phyloP scores from a whole-genome alignment of 2,113 vertebrate genomes.

The Benitochromis conjunctus region DNA sequence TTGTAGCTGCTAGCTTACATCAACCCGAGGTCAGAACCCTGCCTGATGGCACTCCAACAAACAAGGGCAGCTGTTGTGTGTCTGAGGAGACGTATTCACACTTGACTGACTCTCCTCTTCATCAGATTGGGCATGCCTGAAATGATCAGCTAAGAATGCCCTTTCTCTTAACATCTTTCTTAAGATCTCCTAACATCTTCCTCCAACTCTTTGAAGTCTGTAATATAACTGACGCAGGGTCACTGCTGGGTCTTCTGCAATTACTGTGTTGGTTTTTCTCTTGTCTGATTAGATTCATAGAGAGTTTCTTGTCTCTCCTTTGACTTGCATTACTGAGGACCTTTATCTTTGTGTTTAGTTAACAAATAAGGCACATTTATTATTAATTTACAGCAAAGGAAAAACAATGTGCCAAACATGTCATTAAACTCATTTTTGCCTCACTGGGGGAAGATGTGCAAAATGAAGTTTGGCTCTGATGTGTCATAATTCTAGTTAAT shows the following conservation, averaged over 20 bases:
- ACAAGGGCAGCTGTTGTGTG: slow-evolving; percentile 73
- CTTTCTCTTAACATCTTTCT: slow-evolving; percentile 50
- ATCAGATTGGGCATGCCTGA: slow-evolving; percentile 63
- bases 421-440: slow-evolving; percentile 3
- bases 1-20: slow-evolving; percentile 27
- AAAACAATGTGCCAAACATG: background rate
- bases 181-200: slow-evolving; percentile 62
- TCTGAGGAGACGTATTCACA: slow-evolving; percentile 56
- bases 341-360: slow-evolving; percentile 40
- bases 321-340: slow-evolving; percentile 2
- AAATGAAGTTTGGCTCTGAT: background rate
- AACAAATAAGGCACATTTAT: slow-evolving; percentile 15
- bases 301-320: slow-evolving; percentile 28
- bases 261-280: slow-evolving; percentile 59
- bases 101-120: slow-evolving; percentile 62
- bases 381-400: background rate
- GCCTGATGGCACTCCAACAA: slow-evolving; percentile 35
- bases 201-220: slow-evolving; percentile 71
- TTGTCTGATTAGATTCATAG: slow-evolving; percentile 50
- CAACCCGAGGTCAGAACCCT: slow-evolving; percentile 47
- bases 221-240: slow-evolving; percentile 63
- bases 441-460: background rate
- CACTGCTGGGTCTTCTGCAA: slow-evolving; percentile 51
- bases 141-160: slow-evolving; percentile 65
- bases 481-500: background rate